Percentiles rank a stretch among this genome's conserved stretches.
These are phyloP conservation scores for Lasioglossum villosulum DNA, from an alignment of 2,888 invertebrate genomes.

Conservation along the genomic window DNA sequence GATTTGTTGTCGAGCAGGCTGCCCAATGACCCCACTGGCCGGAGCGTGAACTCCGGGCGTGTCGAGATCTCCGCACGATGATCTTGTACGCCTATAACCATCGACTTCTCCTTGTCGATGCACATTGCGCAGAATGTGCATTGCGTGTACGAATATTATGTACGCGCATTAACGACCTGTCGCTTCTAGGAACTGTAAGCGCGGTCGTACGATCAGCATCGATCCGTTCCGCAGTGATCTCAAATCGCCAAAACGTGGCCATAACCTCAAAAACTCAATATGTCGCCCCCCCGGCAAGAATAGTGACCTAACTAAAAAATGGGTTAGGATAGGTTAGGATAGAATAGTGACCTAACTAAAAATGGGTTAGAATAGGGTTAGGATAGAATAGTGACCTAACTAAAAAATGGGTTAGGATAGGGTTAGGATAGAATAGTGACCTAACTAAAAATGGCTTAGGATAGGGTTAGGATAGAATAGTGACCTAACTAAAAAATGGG, in stretches of 20 bases:
- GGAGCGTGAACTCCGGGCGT: constrained; percentile 79
- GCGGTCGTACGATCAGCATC: background rate
- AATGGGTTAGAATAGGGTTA: too few species aligned
- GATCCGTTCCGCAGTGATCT: background rate
- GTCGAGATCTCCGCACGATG: constrained; percentile 75
- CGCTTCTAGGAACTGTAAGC: constrained; percentile 48
- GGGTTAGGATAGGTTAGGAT: too few species aligned
- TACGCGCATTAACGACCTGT: constrained; percentile 45
- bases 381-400: too few species aligned
- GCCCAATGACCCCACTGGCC: constrained; percentile 83
- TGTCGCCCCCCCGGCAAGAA: too few species aligned
- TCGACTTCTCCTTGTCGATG: constrained; percentile 67
- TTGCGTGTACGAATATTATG: constrained; percentile 53
- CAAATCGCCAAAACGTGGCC: background rate
- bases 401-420: too few species aligned
- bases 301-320: too few species aligned
- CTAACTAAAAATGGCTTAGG: too few species aligned
- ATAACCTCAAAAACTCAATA: background rate
- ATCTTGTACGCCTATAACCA: constrained; percentile 74
- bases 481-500: too few species aligned
- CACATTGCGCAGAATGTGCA: constrained; percentile 42
- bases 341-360: too few species aligned
- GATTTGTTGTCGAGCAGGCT: constrained; percentile 84
- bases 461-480: too few species aligned
- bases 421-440: too few species aligned